Percentiles rank a stretch among this genome's conserved stretches.
phyloP scores from a whole-genome alignment of 1,140 invertebrate species.

The Drosophila nasuta region DNA sequence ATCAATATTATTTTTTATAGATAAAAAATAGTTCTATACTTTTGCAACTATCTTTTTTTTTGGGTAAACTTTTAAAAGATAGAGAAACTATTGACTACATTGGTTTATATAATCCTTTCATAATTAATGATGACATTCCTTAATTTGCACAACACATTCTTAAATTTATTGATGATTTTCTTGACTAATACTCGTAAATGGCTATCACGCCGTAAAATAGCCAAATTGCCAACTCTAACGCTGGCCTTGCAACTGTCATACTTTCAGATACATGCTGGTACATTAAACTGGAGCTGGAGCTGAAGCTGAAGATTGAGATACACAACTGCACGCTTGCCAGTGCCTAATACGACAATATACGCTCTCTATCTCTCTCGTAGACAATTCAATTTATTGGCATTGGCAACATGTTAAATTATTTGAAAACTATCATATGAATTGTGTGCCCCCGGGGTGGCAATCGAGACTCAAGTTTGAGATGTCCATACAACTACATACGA shows the following conservation, averaged over 20 bases:
- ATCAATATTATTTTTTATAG: no score
- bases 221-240: slow-evolving; percentile 6
- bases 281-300: slow-evolving; percentile 6
- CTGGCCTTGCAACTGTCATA: slow-evolving; percentile 33
- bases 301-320: slow-evolving; percentile 15
- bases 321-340: slow-evolving; percentile 12
- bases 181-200: not conserved
- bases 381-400: slow-evolving; percentile 66
- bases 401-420: slow-evolving; percentile 61
- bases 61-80: no score
- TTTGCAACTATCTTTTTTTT: no score
- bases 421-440: slow-evolving; percentile 50
- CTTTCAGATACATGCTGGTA: slow-evolving; percentile 26
- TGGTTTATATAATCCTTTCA: no score
- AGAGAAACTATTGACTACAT: no score
- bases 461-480: not conserved
- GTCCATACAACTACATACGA: no score
- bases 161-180: no score
- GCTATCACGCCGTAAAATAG: not conserved
- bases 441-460: slow-evolving; percentile 18
- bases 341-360: not conserved
- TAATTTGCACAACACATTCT: no score
- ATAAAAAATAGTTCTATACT: no score
- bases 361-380: not conserved
- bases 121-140: no score